These are phyloP conservation scores for Corythornis cristatus DNA, from an alignment of 2,113 vertebrate genomes.

Conservation along the genomic window DNA sequence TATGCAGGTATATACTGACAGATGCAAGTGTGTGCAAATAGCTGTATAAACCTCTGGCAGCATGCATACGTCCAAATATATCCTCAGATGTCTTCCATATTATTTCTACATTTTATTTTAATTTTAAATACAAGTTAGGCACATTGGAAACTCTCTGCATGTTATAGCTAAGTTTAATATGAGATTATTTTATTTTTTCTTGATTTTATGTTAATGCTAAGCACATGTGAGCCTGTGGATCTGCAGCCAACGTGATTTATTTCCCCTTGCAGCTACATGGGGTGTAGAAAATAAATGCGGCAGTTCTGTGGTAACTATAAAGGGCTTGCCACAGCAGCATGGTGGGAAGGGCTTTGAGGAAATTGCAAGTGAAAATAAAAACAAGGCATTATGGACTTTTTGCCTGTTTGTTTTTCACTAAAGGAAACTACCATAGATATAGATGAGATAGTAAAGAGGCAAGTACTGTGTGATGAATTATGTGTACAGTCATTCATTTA, in stretches of 20 bases:
- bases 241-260: not conserved
- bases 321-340: not conserved
- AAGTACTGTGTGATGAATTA: not conserved
- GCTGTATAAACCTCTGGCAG: not conserved
- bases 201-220: constrained; percentile 30
- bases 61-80: not conserved
- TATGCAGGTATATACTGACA: not conserved
- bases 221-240: not conserved
- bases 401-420: not conserved
- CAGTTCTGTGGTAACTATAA: not conserved
- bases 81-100: not conserved
- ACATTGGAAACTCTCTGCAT: not conserved
- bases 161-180: not conserved
- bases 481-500: not conserved
- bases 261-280: not conserved
- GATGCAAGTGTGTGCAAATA: not conserved
- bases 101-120: not conserved
- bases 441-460: not conserved
- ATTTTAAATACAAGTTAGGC: not conserved
- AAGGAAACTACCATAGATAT: not conserved
- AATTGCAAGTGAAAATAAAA: not conserved
- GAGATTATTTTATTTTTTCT: not conserved
- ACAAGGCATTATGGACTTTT: not conserved
- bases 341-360: not conserved
- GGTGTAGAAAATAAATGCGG: constrained; percentile 11